Conservation (phyloP, 2,797 vertebrate species). For the Notolabrus celidotus region DNA sequence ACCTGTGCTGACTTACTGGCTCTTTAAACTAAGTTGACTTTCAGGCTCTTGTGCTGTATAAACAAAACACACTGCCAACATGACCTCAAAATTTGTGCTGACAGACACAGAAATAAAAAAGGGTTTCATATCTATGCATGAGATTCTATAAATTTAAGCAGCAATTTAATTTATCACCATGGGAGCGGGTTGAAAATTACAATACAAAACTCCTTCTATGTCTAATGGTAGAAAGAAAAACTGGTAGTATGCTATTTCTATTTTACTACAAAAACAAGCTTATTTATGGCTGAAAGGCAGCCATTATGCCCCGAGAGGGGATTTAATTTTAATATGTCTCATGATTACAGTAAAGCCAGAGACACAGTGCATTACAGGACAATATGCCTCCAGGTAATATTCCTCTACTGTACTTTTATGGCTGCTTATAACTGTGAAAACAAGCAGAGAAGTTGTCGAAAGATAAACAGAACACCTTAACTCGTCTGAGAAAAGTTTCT, state of each 20-base stretch:
- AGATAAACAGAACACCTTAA: slow-evolving; percentile 32
- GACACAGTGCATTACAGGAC: slow-evolving; percentile 32
- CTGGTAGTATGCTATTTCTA: background rate
- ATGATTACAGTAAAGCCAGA: slow-evolving; percentile 27
- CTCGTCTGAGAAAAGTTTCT: slow-evolving; percentile 15
- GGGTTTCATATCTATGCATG: background rate
- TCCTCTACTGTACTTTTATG: slow-evolving; percentile 28
- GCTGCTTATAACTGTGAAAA: slow-evolving; percentile 32
- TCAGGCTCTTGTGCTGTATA: too few species aligned
- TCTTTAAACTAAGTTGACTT: too few species aligned
- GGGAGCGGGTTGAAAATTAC: background rate
- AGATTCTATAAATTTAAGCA: background rate
- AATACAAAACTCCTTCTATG: background rate
- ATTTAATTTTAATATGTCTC: slow-evolving; percentile 45
- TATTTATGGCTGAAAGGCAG: slow-evolving; percentile 18
- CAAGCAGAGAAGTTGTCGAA: slow-evolving; percentile 33
- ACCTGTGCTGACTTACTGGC: too few species aligned
- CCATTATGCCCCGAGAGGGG: slow-evolving; percentile 18
- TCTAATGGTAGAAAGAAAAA: background rate
- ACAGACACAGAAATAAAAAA: background rate
- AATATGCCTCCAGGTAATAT: slow-evolving; percentile 29
- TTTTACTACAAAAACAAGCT: background rate
- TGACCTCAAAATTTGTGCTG: background rate
- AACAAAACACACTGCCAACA: too few species aligned
- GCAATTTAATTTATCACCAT: background rate